Conservation (phyloP, 1,140 invertebrate species). For the Neodiprion lecontei region DNA sequence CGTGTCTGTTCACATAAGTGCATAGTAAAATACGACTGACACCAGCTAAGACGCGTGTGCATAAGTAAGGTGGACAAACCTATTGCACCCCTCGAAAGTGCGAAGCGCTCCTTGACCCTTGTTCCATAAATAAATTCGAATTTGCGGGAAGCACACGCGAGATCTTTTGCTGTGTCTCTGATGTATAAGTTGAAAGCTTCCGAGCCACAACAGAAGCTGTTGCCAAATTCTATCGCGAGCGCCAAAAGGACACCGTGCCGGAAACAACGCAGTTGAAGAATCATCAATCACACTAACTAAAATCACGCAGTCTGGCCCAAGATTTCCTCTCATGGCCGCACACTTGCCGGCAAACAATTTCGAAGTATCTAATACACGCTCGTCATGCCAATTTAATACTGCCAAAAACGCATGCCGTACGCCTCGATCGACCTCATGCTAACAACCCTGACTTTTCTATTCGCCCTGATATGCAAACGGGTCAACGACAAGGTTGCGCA, state of each 20-base stretch:
- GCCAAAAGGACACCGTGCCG: not conserved
- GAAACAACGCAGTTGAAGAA: not conserved
- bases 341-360: not conserved
- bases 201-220: not conserved
- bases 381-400: not conserved
- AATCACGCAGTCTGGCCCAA: not conserved
- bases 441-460: constrained; percentile 1
- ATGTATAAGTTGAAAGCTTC: not conserved
- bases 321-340: too few species aligned
- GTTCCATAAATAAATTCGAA: not conserved
- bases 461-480: not conserved
- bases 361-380: not conserved
- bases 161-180: not conserved
- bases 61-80: not conserved
- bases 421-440: not conserved
- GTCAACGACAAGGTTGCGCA: not conserved
- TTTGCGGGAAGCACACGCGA: not conserved
- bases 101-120: constrained; percentile 1
- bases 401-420: not conserved
- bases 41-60: too few species aligned
- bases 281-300: not conserved
- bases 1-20: too few species aligned
- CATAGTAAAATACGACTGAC: too few species aligned
- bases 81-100: not conserved
- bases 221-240: not conserved